Percentiles rank a stretch among this genome's conserved stretches.
Evolutionary conservation across 2,113 vertebrate species (phyloP).

Genomic region (Coptodon bakossiorum): DNA sequence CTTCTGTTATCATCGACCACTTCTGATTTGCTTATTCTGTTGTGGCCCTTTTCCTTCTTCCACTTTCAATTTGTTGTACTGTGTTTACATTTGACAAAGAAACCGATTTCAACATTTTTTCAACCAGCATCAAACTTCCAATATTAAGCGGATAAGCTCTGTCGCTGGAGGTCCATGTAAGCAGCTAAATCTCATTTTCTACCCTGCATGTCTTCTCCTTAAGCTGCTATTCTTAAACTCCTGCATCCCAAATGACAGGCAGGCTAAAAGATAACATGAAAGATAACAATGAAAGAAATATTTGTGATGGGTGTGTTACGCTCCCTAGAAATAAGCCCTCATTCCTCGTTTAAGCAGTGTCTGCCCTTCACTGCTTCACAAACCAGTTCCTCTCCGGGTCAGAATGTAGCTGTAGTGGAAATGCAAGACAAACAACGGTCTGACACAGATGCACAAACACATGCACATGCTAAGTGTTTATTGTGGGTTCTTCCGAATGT

Average conservation of each 20-base stretch:
- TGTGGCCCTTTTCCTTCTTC: neutral
- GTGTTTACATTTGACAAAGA: neutral
- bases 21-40: neutral
- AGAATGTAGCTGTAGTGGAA: neutral
- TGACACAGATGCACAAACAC: neutral
- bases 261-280: neutral
- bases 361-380: neutral
- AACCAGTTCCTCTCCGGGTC: neutral
- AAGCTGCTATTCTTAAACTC: neutral
- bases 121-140: neutral
- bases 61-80: neutral
- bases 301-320: neutral
- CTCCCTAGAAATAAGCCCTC: neutral
- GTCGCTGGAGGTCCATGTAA: neutral
- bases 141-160: neutral
- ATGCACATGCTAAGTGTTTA: neutral
- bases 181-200: neutral
- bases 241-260: neutral
- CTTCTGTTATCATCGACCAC: neutral
- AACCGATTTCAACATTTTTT: neutral
- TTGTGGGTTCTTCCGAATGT: neutral
- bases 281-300: neutral
- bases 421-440: neutral
- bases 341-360: conserved; percentile 7
- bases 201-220: neutral